Conservation (phyloP, 2,888 invertebrate species). For the Ommatoiulus sabulosus region DNA sequence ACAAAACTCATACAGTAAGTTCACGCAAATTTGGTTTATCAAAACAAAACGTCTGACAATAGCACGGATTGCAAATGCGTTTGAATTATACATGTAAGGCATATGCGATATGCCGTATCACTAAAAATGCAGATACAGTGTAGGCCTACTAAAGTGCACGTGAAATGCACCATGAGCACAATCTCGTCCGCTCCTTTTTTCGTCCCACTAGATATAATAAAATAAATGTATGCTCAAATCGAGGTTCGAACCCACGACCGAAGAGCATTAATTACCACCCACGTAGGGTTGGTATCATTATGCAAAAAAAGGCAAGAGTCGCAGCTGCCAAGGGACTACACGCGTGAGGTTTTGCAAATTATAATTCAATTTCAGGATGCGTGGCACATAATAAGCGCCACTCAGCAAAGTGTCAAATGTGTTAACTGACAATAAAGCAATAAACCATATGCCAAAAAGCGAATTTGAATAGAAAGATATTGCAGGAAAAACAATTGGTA, state of each 20-base stretch:
- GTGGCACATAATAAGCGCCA: conserved; percentile 14
- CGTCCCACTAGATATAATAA: neutral
- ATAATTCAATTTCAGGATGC: conserved; percentile 40
- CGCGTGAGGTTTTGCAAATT: conserved; percentile 14
- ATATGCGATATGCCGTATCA: neutral
- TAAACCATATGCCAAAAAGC: conserved; percentile 9
- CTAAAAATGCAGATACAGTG: neutral
- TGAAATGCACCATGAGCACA: neutral
- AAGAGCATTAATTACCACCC: conserved; percentile 24
- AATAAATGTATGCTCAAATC: neutral
- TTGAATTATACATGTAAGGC: neutral
- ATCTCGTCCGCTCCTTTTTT: neutral
- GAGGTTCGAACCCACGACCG: neutral
- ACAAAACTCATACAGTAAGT: too few relatives aligned
- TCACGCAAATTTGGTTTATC: too few relatives aligned
- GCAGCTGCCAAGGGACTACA: neutral
- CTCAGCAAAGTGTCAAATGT: conserved; percentile 15
- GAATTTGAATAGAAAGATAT: conserved; percentile 36
- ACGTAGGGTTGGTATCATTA: neutral
- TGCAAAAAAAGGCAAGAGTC: neutral
- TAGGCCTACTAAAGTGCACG: too few relatives aligned
- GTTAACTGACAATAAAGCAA: conserved; percentile 40
- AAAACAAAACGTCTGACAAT: too few relatives aligned
- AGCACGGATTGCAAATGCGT: too few relatives aligned
- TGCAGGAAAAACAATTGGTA: neutral